Conservation (phyloP, 2,797 vertebrate species). For the Leontocebus nigricollis region DNA sequence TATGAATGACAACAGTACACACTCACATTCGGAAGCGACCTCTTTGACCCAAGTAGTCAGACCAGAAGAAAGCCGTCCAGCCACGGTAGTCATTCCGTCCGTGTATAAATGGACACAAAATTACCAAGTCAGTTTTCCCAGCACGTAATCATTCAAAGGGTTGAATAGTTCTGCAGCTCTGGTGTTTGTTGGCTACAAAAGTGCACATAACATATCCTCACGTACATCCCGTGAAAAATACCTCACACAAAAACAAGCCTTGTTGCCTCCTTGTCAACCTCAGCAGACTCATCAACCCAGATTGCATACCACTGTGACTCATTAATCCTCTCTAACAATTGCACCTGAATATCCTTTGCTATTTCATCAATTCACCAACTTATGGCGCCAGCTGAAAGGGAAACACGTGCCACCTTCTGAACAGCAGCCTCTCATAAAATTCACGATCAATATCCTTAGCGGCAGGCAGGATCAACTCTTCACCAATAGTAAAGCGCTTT, state of each 20-base stretch:
- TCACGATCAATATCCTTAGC: background rate
- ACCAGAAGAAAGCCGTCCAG: background rate
- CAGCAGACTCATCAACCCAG: background rate
- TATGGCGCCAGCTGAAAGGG: background rate
- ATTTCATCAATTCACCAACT: background rate
- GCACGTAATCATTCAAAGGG: background rate
- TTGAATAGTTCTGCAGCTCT: background rate
- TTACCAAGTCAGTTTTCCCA: background rate
- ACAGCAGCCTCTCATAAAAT: background rate
- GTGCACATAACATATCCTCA: background rate
- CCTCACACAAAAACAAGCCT: background rate
- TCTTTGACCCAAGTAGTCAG: background rate
- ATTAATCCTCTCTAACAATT: background rate
- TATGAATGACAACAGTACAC: background rate
- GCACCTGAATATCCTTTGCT: background rate
- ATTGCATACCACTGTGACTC: background rate
- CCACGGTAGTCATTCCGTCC: accelerated
- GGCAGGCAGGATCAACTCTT: background rate
- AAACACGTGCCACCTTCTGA: background rate
- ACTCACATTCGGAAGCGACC: background rate
- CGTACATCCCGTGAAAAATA: background rate
- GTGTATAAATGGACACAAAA: background rate
- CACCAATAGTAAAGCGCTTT: background rate
- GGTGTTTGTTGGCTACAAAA: background rate
- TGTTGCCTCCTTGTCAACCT: background rate